Conservation (phyloP, 1,140 invertebrate genomes). For the Macrosteles quadrilineatus region DNA sequence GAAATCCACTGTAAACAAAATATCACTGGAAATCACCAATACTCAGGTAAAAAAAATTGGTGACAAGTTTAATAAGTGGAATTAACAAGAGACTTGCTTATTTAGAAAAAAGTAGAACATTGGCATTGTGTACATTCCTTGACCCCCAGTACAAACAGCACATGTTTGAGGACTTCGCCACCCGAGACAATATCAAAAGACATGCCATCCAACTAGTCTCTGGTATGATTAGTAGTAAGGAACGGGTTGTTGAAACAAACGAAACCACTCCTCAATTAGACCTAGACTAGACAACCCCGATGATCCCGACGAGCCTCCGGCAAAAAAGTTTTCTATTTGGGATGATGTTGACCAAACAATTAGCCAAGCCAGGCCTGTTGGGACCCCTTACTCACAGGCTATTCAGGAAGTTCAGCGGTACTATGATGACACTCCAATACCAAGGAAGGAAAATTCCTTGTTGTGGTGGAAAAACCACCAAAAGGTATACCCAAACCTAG, state of each 20-base stretch:
- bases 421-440: constrained; percentile 41
- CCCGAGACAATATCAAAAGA: constrained; percentile 3
- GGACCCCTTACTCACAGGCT: constrained; percentile 36
- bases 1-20: no score
- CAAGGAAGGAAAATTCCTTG: background rate
- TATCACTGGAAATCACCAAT: background rate
- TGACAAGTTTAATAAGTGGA: no score
- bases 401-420: constrained; percentile 30
- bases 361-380: constrained; percentile 10
- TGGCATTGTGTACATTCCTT: constrained; percentile 28
- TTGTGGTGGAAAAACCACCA: background rate
- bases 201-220: background rate
- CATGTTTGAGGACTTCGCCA: background rate
- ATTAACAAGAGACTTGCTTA: constrained; percentile 44
- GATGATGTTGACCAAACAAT: constrained; percentile 42
- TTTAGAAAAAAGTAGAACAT: constrained; percentile 42
- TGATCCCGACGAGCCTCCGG: constrained; percentile 10
- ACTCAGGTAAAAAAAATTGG: constrained; percentile 8
- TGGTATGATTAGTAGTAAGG: background rate
- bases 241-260: no score
- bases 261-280: no score
- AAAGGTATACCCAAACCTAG: background rate
- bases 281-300: background rate
- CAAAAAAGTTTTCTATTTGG: constrained; percentile 22
- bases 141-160: constrained; percentile 46